Base-by-base conservation (phyloP, 1,140 invertebrate genomes). In the Trachymyrmex septentrionalis region DNA sequence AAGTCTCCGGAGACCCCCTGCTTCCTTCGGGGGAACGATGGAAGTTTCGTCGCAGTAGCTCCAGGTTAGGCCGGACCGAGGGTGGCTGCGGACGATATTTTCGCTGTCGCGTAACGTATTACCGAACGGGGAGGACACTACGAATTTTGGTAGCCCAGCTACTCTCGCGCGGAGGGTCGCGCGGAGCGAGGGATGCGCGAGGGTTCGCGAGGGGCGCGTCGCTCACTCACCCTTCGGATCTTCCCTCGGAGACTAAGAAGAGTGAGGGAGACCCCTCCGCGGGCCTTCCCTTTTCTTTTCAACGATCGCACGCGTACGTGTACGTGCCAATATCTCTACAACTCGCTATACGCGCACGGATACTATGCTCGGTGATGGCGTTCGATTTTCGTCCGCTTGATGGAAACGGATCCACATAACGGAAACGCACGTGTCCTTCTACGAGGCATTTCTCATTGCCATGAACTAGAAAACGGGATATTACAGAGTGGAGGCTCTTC, bases 1-100 rank as follows among this genome's bases (percentile, higher is more conserved):
- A 95, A 94, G 95, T 95, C 95, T 95, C 95, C 63, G 81, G 95
- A 95, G 95, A 95, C 90, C 48, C 69, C 67, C 55, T 50, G 48
- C 55, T 67, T 67, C 72, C 85, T 69, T 55, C 71, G 44, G 21
- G 85, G 87, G 34, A 73, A 86, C 44, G 27, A 92, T 87, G 90
- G 85, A 94, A 93, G 88, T 94, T 90, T 93, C 93, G 93, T 93
- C 94, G 90, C 38, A 50, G 90, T 73, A 85, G 87, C 57, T 87
- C 71, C 67, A 63, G 66, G 90, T 92, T 93, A 92, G 92, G 90
- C 93, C 84, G 91, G 91, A 92, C 92, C 91, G 81, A 55, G 86
- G 73, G 87, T 73, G 86, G 86, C 53, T 67, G 55, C 27, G 80
- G 76, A 92, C 71, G 71, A 90, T 84, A 92, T 77, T 86, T 86